Conservation (phyloP, 2,113 vertebrate genomes). For the Aphelocoma coerulescens region DNA sequence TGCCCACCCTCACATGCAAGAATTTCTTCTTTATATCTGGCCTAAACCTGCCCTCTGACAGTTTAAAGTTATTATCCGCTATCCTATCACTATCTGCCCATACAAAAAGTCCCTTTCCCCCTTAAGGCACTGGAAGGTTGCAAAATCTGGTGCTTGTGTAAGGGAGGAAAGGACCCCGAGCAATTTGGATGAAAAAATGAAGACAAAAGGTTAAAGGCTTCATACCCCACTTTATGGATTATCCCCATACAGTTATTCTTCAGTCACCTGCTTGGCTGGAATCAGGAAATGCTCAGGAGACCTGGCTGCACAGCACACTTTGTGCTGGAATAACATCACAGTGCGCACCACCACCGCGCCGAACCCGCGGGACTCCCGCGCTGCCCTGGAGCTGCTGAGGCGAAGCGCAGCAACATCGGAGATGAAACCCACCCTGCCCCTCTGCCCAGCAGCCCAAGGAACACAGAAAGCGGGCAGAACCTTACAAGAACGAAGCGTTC, state of each 20-base stretch:
- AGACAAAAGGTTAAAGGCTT: neutral
- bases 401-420: fast-evolving
- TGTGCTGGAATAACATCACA: too few species aligned
- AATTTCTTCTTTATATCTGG: neutral
- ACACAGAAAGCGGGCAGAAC: neutral
- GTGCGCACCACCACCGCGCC: fast-evolving
- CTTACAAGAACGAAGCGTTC: neutral
- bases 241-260: neutral
- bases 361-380: neutral
- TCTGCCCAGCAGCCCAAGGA: neutral
- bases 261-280: neutral
- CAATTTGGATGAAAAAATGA: neutral
- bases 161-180: fast-evolving
- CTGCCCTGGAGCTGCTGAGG: fast-evolving
- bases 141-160: neutral
- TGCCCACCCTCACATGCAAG: fast-evolving
- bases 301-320: neutral
- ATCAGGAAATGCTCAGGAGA: fast-evolving
- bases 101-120: neutral
- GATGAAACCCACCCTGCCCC: neutral
- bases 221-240: neutral
- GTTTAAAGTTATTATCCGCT: neutral
- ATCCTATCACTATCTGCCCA: neutral
- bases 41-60: neutral
- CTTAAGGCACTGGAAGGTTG: neutral